Evolutionary conservation across 1,140 invertebrate species (phyloP).

Genomic region (Brachionus asplanchnoidis): DNA sequence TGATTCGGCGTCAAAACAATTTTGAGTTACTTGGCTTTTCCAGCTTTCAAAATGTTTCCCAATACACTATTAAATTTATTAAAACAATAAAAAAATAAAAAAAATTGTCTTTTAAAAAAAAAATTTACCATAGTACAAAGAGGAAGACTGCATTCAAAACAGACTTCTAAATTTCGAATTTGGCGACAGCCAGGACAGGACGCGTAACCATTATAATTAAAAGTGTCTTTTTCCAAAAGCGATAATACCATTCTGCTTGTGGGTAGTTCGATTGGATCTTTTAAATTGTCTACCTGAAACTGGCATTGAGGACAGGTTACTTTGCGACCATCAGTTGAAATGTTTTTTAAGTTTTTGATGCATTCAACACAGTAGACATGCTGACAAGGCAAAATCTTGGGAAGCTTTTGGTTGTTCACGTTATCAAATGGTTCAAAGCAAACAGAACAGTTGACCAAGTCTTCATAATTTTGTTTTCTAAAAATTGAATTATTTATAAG

Average conservation of each 20-base stretch:
- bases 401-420: not conserved
- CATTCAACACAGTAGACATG: constrained; percentile 37
- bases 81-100: not conserved
- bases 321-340: not conserved
- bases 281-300: not conserved
- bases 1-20: not conserved
- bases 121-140: constrained; percentile 4
- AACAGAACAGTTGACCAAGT: constrained; percentile 31
- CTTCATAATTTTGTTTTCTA: constrained; percentile 33
- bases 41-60: constrained; percentile 33
- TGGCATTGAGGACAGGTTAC: constrained; percentile 31
- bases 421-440: constrained; percentile 25
- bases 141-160: constrained; percentile 33
- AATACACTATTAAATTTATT: constrained; percentile 28
- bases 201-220: constrained; percentile 32
- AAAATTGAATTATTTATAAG: not conserved
- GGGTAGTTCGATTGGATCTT: not conserved
- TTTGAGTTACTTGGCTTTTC: constrained; percentile 20
- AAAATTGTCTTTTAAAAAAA: not conserved
- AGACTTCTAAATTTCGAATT: constrained; percentile 40
- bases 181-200: constrained; percentile 22
- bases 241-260: constrained; percentile 36
- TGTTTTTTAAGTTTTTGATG: constrained; percentile 16
- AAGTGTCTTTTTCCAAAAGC: constrained; percentile 27
- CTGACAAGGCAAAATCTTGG: constrained; percentile 40